A percentile compares a stretch with the other conserved stretches of the same genome.
phyloP scores from a whole-genome alignment of 2,797 vertebrate species.

The Hylomyscus alleni region DNA sequence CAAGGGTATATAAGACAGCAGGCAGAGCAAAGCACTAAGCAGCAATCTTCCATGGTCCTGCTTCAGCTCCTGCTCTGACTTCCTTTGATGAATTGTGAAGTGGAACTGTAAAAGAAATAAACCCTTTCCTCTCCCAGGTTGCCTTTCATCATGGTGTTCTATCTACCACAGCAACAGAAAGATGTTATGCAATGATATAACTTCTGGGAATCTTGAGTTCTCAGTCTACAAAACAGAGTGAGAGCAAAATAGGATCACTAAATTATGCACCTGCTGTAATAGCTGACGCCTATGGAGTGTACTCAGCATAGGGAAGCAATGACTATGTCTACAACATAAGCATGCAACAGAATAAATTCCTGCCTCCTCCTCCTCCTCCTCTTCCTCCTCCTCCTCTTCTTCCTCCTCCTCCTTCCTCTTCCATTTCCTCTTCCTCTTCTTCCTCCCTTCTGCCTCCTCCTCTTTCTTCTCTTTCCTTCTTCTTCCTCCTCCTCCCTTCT shows the following conservation, averaged over 20 bases:
- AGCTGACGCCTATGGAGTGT: neutral
- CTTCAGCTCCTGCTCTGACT: neutral
- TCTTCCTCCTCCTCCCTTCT: rapidly evolving
- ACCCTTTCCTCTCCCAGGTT: neutral
- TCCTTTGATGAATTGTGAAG: neutral
- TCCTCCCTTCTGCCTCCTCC: too few relatives aligned
- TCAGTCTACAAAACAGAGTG: neutral
- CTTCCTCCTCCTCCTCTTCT: neutral
- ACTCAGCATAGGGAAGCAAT: neutral
- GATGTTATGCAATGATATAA: neutral
- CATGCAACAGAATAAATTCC: neutral
- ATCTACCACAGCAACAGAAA: neutral
- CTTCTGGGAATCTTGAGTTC: neutral
- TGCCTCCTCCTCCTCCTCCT: too few relatives aligned
- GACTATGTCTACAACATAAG: neutral
- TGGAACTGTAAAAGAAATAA: neutral
- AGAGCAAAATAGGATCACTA: neutral
- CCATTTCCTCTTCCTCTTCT: neutral
- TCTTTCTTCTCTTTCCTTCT: neutral
- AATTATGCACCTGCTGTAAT: neutral
- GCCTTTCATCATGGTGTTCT: neutral
- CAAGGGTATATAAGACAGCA: neutral
- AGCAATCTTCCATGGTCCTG: neutral
- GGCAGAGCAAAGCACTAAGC: neutral
- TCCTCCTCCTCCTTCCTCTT: too few relatives aligned